Evolutionary conservation across 1,140 invertebrate genomes (phyloP), one percentile per base, ranked within the genome.

Genomic region (Babylonia areolata): DNA sequence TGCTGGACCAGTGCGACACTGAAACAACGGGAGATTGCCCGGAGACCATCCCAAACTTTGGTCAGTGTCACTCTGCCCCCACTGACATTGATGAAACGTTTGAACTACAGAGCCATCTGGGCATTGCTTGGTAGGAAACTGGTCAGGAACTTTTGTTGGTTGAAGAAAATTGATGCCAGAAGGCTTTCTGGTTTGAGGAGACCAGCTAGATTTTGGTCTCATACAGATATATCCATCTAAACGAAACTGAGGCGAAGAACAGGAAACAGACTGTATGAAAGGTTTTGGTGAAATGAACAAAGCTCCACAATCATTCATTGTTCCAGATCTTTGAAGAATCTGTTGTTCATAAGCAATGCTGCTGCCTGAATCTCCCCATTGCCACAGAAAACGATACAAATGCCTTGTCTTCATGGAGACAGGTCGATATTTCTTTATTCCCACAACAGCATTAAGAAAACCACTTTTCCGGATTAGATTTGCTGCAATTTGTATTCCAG

Each of bases 341-440:
- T 37, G 42, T 40, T 82, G 81, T 37, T 69, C 35, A 69, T 82
- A 69, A 39, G 81, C 81, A 23, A 82, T 69, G n/a, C 42, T 17
- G 23, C 81, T 82, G 5, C 81, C 81, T 39, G 12, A 35, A 2
- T 35, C 81, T 69, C 81, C 81, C 81, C 81, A 82, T 33, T 82
- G 81, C 81, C 81, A 82, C 11, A 82, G 31, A 69, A 82, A 82
- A 5, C 81, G 28, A 40, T 82, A 82, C 1, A 82, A 35, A n/a
- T 79, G 77, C 28, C 28, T 31, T n/a, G 35, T 31, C 12, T 42
- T 79, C 5, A 9, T 9, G 2, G 77, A 40, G 5, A 42, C 1
- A 23, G 77, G 77, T n/a, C 35, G 40, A n/a, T 11, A 31, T n/a
- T 79, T 79, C 31, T 28, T 40, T 3, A 79, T 40, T 42, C 39